phyloP scores from a whole-genome alignment of 2,888 invertebrate species.

The Siphlonurus alternatus region DNA sequence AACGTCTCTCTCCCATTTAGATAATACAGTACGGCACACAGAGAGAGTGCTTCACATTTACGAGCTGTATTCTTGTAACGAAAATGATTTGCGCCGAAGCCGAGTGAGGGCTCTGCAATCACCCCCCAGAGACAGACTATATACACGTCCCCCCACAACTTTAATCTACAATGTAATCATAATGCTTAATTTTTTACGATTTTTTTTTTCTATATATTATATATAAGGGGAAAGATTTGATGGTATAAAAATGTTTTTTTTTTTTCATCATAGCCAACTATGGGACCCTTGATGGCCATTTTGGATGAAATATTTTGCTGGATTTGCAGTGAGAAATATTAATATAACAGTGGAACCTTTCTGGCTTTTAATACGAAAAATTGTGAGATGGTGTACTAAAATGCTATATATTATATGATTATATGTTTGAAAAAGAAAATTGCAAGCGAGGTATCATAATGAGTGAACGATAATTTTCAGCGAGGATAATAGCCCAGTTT shows the following conservation, averaged over 20 bases:
- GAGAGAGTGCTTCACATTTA: background rate
- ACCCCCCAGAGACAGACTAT: background rate
- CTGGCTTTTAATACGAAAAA: too few relatives aligned
- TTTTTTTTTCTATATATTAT: background rate
- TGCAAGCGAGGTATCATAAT: too few relatives aligned
- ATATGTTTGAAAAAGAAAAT: too few relatives aligned
- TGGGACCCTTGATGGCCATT: background rate
- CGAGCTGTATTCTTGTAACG: background rate
- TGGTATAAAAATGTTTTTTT: background rate
- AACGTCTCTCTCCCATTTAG: too few relatives aligned
- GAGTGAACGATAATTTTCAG: too few relatives aligned
- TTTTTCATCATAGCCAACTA: background rate
- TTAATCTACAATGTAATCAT: background rate
- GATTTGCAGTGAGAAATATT: background rate
- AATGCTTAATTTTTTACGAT: background rate
- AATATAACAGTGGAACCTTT: too few relatives aligned
- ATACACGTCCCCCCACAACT: too few relatives aligned
- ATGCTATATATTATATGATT: too few relatives aligned
- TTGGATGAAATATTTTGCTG: background rate
- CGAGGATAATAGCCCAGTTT: too few relatives aligned
- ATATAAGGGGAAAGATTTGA: background rate
- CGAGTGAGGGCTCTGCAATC: background rate
- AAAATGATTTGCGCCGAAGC: background rate
- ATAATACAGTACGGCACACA: too few relatives aligned
- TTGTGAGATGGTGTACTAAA: too few relatives aligned